phyloP scores from a whole-genome alignment of 2,113 vertebrate species.

The Ahaetulla prasina region DNA sequence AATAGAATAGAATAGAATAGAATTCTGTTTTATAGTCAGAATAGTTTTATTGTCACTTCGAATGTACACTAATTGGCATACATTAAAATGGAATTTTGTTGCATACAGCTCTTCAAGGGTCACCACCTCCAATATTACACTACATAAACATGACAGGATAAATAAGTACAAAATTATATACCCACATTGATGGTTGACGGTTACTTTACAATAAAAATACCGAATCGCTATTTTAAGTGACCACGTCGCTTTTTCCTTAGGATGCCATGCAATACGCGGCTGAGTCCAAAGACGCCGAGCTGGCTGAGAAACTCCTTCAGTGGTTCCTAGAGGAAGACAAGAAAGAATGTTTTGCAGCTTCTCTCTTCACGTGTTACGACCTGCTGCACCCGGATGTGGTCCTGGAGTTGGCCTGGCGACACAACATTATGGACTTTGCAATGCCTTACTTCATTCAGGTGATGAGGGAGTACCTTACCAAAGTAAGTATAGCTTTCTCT shows the following conservation, averaged over 20 bases:
- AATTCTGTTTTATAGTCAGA: no score
- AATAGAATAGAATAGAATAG: no score
- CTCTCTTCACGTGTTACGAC: slow-evolving; percentile 85
- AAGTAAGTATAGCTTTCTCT: slow-evolving; percentile 69
- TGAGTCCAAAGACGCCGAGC: slow-evolving; percentile 81
- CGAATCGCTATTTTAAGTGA: no score
- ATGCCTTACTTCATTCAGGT: slow-evolving; percentile 92
- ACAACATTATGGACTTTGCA: slow-evolving; percentile 84
- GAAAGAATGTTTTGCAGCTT: slow-evolving; percentile 83
- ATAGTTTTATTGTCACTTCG: no score
- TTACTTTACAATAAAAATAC: no score
- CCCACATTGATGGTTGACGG: no score
- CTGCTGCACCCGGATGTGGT: slow-evolving; percentile 85
- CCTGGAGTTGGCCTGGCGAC: slow-evolving; percentile 86
- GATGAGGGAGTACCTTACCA: slow-evolving; percentile 86
- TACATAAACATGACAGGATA: no score
- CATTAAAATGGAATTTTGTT: no score
- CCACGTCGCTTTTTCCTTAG: slow-evolving; percentile 50
- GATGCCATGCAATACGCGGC: slow-evolving; percentile 88
- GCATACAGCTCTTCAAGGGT: no score
- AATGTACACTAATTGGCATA: no score
- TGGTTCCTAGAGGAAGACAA: slow-evolving; percentile 89
- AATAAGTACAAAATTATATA: no score
- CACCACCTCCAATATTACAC: no score
- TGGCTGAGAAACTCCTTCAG: slow-evolving; percentile 82